Base-by-base conservation (phyloP, 2,797 vertebrate species). In the Naso thynnoides region DNA sequence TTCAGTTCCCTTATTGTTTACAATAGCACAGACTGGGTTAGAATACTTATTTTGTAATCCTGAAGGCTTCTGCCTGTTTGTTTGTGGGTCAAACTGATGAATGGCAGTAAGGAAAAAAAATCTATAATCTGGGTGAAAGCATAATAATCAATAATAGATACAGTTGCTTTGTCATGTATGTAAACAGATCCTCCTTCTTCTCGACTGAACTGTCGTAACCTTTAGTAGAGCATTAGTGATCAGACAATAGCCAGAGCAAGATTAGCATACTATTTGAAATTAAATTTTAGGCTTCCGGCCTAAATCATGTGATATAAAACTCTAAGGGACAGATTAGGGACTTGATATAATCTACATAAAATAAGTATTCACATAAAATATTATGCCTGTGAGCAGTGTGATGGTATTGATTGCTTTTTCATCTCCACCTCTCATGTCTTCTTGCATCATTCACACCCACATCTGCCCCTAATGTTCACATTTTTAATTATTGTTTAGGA, bases 401-500 rank as follows among this genome's bases (percentile, higher is more conserved):
- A 44, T 21, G 39, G 33, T n/a, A 49, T 11, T 21, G 8, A 9
- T 13, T 23, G 23, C 14, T 6, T 19, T 39, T n/a, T 50, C 33
- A 29, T 57, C 39, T 5, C 1, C 10, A 60, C 56, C 59, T 62
- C 36, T 42, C 48, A 60, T 58, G n/a, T 67, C 52, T n/a, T 3
- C 14, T 60, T 24, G 61, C 44, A 76, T 85, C 53, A 59, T 67
- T 70, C 58, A 62, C 56, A 50, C 44, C 36, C 75, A 70, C 69
- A 54, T 70, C 65, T 63, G 57, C 38, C 62, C 31, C 10, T 38
- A 0, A 50, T 67, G 53, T 27, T 73, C 39, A 56, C 33, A n/a
- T 56, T 67, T 65, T 4, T 48, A 45, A 47, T 73, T 23, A 61
- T 68, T 68, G 48, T 19, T 10, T 23, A 10, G 13, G 11, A 36